Evolutionary conservation across 2,113 vertebrate genomes (phyloP).

Genomic region (Tiliqua scincoides): DNA sequence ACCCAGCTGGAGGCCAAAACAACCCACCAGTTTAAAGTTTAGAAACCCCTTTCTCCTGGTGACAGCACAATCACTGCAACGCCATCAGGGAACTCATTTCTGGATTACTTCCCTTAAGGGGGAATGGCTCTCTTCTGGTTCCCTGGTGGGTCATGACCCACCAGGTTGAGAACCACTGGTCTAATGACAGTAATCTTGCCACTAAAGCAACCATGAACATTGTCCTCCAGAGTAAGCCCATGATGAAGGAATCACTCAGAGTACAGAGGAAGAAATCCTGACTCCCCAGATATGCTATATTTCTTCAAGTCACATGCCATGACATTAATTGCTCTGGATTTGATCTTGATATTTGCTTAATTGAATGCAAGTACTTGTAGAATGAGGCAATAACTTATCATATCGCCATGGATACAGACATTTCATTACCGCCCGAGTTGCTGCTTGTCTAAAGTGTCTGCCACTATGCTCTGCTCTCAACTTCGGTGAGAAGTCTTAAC

Average conservation of each 20-base stretch:
- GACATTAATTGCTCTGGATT: neutral
- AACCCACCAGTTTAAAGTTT: too few species aligned
- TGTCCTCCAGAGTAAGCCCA: neutral
- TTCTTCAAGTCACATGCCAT: neutral
- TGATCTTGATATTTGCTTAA: constrained; percentile 3
- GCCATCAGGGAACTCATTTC: too few species aligned
- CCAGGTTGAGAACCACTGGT: too few species aligned
- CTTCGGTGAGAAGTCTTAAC: constrained; percentile 13
- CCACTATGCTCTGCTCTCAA: neutral
- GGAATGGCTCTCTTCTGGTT: too few species aligned
- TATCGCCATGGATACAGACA: neutral
- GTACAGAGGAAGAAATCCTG: neutral
- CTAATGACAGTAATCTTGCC: neutral
- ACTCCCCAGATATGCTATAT: neutral
- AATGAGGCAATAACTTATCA: constrained; percentile 1
- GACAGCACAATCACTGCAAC: too few species aligned
- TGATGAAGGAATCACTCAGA: neutral
- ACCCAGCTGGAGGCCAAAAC: too few species aligned
- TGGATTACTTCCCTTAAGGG: too few species aligned
- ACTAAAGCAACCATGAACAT: neutral
- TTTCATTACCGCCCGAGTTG: neutral
- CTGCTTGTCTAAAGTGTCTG: neutral
- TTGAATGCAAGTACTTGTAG: constrained; percentile 16
- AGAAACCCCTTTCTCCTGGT: too few species aligned
- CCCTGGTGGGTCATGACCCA: too few species aligned